Base-by-base conservation (phyloP, 2,888 invertebrate genomes). In the Acanthosepion lycidas region DNA sequence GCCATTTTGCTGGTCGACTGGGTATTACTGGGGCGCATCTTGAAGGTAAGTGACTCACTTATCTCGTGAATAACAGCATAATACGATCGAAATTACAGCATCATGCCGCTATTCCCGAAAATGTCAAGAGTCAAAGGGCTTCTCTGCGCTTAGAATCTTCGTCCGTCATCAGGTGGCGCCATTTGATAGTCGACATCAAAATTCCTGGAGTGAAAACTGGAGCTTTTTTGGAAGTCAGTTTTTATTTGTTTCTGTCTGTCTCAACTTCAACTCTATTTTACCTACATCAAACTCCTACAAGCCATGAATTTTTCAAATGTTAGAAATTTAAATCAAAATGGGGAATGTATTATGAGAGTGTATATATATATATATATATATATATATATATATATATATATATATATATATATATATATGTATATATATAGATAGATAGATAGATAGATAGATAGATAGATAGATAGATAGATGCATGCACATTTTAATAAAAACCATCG, bases 31-130 rank as follows among this genome's bases (percentile, higher is more conserved):
- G 51, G 18, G 28, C 53, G 42, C 93, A n/a, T 93, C 51, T 93
- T 53, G 51, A 51, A 49, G 93, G 28, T 20, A 93, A 93, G 91
- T 55, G 94, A 91, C 95, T 94, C 95, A 55, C 91, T 94, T 94
- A 94, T 95, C 95, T 95, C 95, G 95, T 95, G 95, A 95, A 95
- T 95, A 95, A 95, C 95, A 95, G 95, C 95, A 95, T 95, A 95
- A 95, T 95, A 95, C 95, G 95, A 92, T 95, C 94, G 95, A 94
- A 94, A 59, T 48, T 78, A 95, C 95, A 95, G 95, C 95, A 95
- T 95, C 95, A 95, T 95, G 95, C 95, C 95, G 94, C 94, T 95
- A 95, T 95, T 95, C 95, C 95, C 95, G 95, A 95, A 95, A 95
- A 93, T 94, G 91, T n/a, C 91, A 93, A 94, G 92, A 93, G 94